phyloP scores from a whole-genome alignment of 2,113 vertebrate genomes.

The Falcunculus frontatus region DNA sequence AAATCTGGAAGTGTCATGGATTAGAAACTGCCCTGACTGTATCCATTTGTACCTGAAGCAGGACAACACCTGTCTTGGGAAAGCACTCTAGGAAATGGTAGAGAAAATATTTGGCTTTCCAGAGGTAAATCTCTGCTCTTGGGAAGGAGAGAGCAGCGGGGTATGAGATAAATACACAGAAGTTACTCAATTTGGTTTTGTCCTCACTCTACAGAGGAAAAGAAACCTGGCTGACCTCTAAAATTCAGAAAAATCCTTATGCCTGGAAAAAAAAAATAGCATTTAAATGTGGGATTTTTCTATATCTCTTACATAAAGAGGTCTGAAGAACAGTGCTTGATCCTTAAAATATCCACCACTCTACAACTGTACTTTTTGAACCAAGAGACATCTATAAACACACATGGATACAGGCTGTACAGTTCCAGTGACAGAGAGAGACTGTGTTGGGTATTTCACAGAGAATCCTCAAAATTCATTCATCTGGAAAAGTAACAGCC shows the following conservation, averaged over 20 bases:
- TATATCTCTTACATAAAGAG: not conserved
- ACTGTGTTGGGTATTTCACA: not conserved
- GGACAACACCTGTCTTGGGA: not conserved
- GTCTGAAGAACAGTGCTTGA: not conserved
- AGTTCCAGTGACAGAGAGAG: not conserved
- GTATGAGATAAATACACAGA: not conserved
- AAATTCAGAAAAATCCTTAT: not conserved
- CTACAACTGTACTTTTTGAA: not conserved
- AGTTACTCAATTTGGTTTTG: not conserved
- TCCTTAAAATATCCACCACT: constrained; percentile 4
- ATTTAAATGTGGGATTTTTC: not conserved
- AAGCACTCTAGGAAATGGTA: not conserved
- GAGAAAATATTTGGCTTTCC: not conserved
- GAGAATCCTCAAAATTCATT: not conserved
- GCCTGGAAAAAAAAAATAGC: not conserved
- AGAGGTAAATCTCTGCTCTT: not conserved
- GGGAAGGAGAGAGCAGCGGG: not conserved
- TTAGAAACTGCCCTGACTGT: not conserved
- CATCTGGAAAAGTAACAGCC: not conserved
- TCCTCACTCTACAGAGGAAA: not conserved
- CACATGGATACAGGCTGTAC: not conserved
- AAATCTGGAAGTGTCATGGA: not conserved
- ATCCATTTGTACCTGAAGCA: not conserved
- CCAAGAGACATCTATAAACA: not conserved
- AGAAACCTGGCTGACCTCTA: not conserved